Percentiles rank a stretch among this genome's conserved stretches.
phyloP scores from a whole-genome alignment of 2,113 vertebrate genomes.

The Vombatus ursinus region DNA sequence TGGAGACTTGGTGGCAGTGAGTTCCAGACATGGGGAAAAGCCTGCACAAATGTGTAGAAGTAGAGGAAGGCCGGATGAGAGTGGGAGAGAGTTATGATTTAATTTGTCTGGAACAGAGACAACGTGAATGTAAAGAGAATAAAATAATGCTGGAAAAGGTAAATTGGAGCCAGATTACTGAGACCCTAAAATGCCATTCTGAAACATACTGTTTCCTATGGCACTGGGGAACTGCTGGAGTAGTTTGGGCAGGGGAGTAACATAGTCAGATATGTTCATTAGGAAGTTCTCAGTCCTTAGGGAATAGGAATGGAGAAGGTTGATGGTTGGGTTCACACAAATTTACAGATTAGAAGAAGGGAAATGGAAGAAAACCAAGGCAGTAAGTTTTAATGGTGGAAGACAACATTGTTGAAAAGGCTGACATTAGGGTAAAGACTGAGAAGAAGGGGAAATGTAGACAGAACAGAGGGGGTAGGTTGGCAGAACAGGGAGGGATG shows the following conservation, averaged over 20 bases:
- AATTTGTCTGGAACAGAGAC: background rate
- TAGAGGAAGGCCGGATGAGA: background rate
- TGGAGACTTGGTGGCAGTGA: background rate
- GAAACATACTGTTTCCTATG: background rate
- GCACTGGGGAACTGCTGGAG: background rate
- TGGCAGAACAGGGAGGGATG: background rate
- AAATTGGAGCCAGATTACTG: background rate
- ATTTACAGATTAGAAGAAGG: background rate
- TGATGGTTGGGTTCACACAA: background rate
- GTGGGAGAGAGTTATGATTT: background rate
- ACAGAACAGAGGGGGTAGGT: background rate
- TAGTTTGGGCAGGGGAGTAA: background rate
- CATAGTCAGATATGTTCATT: background rate
- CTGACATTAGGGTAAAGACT: background rate
- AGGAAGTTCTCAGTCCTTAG: background rate
- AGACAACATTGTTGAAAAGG: background rate
- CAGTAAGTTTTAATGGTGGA: background rate
- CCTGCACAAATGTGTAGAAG: background rate
- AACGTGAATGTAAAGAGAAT: background rate
- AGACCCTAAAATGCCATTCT: background rate
- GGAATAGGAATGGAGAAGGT: background rate
- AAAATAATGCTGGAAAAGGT: background rate
- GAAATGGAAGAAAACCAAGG: background rate
- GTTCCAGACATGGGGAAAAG: background rate
- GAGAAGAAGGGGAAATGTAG: background rate